Evolutionary conservation across 1,140 invertebrate genomes (phyloP), one percentile per base, ranked within the genome.

Genomic region (Drepana arcuata): DNA sequence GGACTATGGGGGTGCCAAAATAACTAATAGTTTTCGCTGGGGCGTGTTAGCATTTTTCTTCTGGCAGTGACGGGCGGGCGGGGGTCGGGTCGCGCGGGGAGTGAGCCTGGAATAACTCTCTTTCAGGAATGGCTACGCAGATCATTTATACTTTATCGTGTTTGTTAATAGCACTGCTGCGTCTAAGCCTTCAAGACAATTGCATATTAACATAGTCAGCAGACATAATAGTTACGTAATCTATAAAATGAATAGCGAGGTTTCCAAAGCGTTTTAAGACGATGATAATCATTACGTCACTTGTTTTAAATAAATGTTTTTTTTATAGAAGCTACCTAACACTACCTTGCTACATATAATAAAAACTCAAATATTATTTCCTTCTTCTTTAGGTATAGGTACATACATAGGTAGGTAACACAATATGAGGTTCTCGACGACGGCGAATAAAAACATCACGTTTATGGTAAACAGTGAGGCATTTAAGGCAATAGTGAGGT

Each of bases 11-110:
- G 77, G 73, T 78, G 73, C 77, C 73, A 77, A 81, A 81, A 77
- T 81, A 78, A 81, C 77, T 78, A 81, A 78, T 81, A 81, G 73
- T 81, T 81, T 78, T 70, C 64, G 73, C 66, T 73, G 67, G 68
- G 77, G 73, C 67, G 73, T 80, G 75, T 81, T 78, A 78, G 73
- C 77, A 81, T 81, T 81, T 78, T 81, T 81, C 77, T 81, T 81
- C 73, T 78, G 77, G 45, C 66, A 55, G 62, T 80, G 75, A 80
- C 75, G 75, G 54, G 38, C 62, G 51, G 54, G 61, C 35, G 52
- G 40, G 33, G 39, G 14, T 24, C 11, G 41, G 16, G 46, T 18
- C 32, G 14, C 38, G 35, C 34, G 34, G 25, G 46, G 52, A 27
- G 31, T 45, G 48, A 36, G 55, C 55, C 42, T 46, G 51, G 61